Conservation (phyloP, 2,113 vertebrate genomes). For the Pithys albifrons region DNA sequence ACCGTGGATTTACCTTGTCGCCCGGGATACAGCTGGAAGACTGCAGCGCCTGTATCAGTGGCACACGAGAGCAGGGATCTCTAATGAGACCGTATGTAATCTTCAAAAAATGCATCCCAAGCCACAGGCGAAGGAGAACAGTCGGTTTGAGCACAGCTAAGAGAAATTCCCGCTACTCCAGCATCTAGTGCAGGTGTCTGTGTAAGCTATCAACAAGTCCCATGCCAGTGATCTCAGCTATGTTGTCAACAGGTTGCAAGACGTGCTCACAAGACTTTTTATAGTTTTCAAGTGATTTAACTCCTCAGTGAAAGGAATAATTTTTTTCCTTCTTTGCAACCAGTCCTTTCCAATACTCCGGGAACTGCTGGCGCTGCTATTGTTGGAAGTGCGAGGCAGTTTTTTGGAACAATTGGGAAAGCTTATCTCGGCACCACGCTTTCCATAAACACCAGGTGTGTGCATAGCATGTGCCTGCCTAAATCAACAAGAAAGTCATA, state of each 20-base stretch:
- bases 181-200: slow-evolving; percentile 72
- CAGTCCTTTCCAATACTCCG: neutral
- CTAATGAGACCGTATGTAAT: slow-evolving; percentile 72
- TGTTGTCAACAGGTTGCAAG: slow-evolving; percentile 53
- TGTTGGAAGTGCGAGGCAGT: neutral
- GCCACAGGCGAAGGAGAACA: slow-evolving; percentile 43
- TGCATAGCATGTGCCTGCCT: neutral
- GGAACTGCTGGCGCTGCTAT: neutral
- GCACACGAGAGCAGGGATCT: slow-evolving; percentile 34
- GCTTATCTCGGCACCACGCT: neutral
- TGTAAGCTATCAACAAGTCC: slow-evolving; percentile 65
- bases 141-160: slow-evolving; percentile 44
- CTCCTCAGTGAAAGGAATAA: neutral
- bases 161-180: slow-evolving; percentile 50
- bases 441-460: slow-evolving; percentile 63
- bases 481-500: slow-evolving; percentile 37
- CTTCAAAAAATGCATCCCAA: slow-evolving; percentile 74
- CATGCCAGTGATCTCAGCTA: slow-evolving; percentile 46
- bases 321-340: neutral
- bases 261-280: neutral
- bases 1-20: slow-evolving; percentile 1
- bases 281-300: slow-evolving; percentile 25
- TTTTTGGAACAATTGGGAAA: neutral
- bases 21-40: neutral
- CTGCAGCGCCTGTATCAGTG: neutral